phyloP scores from a whole-genome alignment of 2,113 vertebrate genomes.

The Tamias sibiricus region DNA sequence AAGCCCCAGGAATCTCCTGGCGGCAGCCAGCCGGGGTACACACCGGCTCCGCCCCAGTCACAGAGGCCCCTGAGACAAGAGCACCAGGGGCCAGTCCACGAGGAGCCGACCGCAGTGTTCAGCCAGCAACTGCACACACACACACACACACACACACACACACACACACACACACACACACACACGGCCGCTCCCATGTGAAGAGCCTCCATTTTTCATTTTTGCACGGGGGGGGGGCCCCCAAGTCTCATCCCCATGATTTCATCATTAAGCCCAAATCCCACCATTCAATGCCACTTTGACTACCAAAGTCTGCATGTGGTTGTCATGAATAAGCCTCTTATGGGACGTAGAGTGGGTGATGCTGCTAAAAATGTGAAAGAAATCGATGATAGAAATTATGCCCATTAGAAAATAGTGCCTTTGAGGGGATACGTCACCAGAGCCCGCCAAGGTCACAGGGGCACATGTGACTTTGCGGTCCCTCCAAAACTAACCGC shows the following conservation, averaged over 20 bases:
- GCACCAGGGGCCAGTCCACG: not conserved
- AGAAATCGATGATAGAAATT: not conserved
- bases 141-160: not conserved
- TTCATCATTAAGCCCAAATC: not conserved
- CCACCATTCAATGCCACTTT: not conserved
- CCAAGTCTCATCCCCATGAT: not conserved
- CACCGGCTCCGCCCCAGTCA: not conserved
- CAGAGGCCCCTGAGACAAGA: not conserved
- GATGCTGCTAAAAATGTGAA: not conserved
- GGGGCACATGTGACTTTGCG: accelerated
- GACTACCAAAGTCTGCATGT: not conserved
- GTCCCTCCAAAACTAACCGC: not conserved
- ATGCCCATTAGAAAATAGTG: not conserved
- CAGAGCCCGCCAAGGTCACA: accelerated
- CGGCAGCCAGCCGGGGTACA: not conserved
- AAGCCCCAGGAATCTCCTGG: not conserved
- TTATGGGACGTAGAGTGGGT: not conserved
- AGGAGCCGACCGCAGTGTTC: not conserved
- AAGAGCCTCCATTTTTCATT: not conserved
- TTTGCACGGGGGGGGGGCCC: not conserved
- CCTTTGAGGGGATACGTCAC: not conserved
- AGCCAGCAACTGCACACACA: not conserved
- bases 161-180: not conserved
- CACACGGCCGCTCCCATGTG: too few relatives aligned
- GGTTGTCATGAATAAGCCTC: accelerated